phyloP scores from a whole-genome alignment of 2,888 invertebrate species.

The Chalcis sispes region DNA sequence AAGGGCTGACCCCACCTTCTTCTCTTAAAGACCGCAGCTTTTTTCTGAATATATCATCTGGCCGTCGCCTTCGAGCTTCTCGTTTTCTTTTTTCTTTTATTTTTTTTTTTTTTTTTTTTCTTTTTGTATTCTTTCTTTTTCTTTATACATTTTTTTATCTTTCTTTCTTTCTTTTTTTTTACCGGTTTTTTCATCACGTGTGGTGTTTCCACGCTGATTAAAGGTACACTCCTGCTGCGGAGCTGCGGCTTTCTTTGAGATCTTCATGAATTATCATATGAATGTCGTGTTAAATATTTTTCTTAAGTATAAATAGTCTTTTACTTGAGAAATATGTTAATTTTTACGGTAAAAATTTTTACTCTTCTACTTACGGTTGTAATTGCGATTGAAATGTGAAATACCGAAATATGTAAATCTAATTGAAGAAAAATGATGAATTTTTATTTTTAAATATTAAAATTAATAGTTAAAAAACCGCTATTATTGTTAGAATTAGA shows the following conservation, averaged over 20 bases:
- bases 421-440: no score
- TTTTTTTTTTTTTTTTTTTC: no score
- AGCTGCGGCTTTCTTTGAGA: slow-evolving; percentile 51
- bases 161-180: slow-evolving; percentile 37
- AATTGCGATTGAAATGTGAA: not conserved
- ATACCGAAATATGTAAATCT: no score
- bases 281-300: slow-evolving; percentile 33
- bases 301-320: slow-evolving; percentile 6
- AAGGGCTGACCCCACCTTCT: slow-evolving; percentile 56
- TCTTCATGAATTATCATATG: slow-evolving; percentile 28
- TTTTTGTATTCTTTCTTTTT: not conserved
- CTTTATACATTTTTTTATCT: slow-evolving; percentile 2
- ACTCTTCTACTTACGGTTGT: not conserved
- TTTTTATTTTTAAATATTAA: no score
- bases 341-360: no score
- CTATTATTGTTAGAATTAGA: no score
- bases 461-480: no score
- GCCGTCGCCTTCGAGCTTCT: slow-evolving; percentile 45
- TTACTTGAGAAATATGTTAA: slow-evolving; percentile 6
- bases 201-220: slow-evolving; percentile 9
- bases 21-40: slow-evolving; percentile 50
- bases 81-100: slow-evolving; percentile 6
- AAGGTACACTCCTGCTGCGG: slow-evolving; percentile 5
- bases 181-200: slow-evolving; percentile 16
- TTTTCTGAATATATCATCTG: slow-evolving; percentile 44